These are phyloP conservation scores for Orthosia incerta DNA, from an alignment of 2,888 invertebrate species.

Conservation along the genomic window DNA sequence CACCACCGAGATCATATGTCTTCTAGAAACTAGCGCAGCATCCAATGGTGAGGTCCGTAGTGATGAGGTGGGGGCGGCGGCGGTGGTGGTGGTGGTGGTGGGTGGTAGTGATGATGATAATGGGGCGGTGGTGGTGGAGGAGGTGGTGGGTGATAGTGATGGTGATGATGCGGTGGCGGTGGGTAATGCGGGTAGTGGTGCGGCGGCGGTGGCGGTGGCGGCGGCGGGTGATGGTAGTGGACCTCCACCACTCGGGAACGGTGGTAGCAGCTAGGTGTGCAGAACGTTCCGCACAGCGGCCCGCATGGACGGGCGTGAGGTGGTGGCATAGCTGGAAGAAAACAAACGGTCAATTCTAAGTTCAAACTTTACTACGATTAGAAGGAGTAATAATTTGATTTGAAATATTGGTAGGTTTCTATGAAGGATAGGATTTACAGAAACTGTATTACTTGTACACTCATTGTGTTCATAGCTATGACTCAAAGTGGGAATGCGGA, in stretches of 20 bases:
- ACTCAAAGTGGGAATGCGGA: not conserved
- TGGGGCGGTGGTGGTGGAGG: constrained; percentile 37
- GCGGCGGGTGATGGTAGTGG: constrained; percentile 49
- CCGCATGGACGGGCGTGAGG: constrained; percentile 81
- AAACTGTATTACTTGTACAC: not conserved
- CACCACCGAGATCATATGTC: not conserved
- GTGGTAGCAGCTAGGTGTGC: constrained; percentile 79
- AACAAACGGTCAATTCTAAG: not conserved
- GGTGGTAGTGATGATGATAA: constrained; percentile 53
- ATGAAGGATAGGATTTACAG: too few relatives aligned
- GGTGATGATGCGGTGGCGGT: constrained; percentile 57
- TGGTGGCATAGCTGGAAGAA: constrained; percentile 80
- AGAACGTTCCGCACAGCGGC: constrained; percentile 78
- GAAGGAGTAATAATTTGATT: too few relatives aligned
- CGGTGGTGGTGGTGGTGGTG: constrained; percentile 48
- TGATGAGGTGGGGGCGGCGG: constrained; percentile 50
- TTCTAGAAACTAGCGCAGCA: constrained; percentile 34
- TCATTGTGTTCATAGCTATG: not conserved
- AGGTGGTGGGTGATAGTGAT: constrained; percentile 13
- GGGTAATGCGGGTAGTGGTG: constrained; percentile 50
- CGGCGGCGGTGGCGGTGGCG: constrained; percentile 49
- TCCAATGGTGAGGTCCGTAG: constrained; percentile 30
- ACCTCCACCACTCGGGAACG: constrained; percentile 47
- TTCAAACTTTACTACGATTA: too few relatives aligned
- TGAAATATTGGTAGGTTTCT: too few relatives aligned